These are phyloP conservation scores for Chrysomallon squamiferum DNA, from an alignment of 1,140 invertebrate species.

Conservation along the genomic window DNA sequence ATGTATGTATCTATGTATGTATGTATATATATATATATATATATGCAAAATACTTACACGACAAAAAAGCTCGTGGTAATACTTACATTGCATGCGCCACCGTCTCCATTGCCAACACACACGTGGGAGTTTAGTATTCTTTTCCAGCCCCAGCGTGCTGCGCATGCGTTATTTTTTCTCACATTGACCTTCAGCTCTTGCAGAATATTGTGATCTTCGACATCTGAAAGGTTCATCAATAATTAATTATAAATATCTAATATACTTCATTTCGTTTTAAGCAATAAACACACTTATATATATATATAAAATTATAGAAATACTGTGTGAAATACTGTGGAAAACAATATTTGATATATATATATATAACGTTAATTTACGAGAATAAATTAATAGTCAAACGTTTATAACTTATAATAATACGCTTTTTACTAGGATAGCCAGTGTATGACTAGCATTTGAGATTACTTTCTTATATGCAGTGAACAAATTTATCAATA, in stretches of 20 bases:
- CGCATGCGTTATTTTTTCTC: conserved; percentile 34
- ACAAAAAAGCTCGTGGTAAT: background rate
- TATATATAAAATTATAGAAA: background rate
- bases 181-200: conserved; percentile 41
- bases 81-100: conserved; percentile 48
- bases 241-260: no score
- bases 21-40: background rate
- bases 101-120: conserved; percentile 46
- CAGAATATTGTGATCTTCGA: conserved; percentile 22
- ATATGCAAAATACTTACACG: background rate
- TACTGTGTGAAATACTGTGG: background rate
- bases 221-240: background rate
- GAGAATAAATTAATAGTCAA: no score
- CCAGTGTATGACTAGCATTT: no score
- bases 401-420: no score
- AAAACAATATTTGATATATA: background rate
- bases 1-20: background rate
- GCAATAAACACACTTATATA: no score
- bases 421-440: no score
- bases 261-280: no score
- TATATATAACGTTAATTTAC: background rate
- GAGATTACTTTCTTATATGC: no score
- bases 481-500: no score
- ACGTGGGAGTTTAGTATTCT: conserved; percentile 45
- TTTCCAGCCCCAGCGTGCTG: conserved; percentile 35